A percentile compares a stretch with the other conserved stretches of the same genome.
Evolutionary conservation across 2,797 vertebrate species (phyloP).

Genomic region (Zonotrichia albicollis): DNA sequence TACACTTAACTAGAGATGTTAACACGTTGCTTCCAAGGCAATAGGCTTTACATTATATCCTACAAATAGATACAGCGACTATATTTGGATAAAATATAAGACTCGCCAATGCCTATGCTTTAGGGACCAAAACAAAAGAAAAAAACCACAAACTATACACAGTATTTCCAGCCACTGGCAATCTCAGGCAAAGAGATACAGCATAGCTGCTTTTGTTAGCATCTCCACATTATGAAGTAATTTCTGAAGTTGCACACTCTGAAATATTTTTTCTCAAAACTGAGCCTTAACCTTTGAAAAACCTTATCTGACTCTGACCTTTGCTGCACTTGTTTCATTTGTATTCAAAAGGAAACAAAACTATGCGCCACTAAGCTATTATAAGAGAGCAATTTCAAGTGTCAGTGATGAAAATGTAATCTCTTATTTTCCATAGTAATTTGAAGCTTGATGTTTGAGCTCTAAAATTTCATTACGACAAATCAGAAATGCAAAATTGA

Average conservation of each 20-base stretch:
- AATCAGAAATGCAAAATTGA: background rate
- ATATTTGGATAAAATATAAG: background rate
- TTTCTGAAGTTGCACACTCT: background rate
- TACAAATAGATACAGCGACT: background rate
- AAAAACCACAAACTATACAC: background rate
- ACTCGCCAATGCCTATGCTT: background rate
- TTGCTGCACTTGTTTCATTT: background rate
- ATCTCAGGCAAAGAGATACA: background rate
- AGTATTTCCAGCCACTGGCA: background rate
- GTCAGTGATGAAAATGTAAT: background rate
- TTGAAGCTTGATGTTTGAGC: background rate
- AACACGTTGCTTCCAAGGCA: background rate
- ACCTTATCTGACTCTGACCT: background rate
- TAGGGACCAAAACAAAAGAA: background rate
- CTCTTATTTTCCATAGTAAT: rapidly evolving
- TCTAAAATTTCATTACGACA: background rate
- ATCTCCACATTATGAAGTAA: background rate
- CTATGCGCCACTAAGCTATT: background rate
- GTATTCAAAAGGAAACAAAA: background rate
- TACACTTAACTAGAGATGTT: background rate
- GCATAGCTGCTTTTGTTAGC: background rate
- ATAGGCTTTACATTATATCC: background rate
- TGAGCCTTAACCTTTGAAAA: background rate
- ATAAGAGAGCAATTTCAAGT: background rate
- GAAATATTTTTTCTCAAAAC: background rate